A percentile compares a stretch with the other conserved stretches of the same genome.
These are phyloP conservation scores for Peromyscus eremicus DNA, from an alignment of 2,797 vertebrate species.

Conservation along the genomic window DNA sequence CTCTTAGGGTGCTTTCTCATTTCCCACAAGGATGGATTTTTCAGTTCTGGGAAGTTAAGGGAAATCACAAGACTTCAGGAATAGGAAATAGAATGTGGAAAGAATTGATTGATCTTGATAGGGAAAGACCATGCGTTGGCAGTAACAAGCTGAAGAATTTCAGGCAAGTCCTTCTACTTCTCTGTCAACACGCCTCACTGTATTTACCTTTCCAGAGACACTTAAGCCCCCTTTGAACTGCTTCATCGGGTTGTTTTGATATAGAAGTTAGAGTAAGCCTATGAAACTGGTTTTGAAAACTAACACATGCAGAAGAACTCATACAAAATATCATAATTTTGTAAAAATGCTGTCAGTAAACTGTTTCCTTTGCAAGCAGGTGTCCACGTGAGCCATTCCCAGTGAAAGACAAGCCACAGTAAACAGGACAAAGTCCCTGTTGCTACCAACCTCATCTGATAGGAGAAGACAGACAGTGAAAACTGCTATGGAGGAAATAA, in stretches of 20 bases:
- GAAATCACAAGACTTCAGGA: not conserved
- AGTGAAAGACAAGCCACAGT: not conserved
- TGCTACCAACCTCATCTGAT: not conserved
- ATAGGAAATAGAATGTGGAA: not conserved
- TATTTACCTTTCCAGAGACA: not conserved
- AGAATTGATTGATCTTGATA: not conserved
- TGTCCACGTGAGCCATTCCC: not conserved
- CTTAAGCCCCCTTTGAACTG: not conserved
- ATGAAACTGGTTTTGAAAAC: conserved; percentile 31
- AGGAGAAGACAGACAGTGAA: not conserved
- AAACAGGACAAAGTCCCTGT: not conserved
- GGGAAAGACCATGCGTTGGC: not conserved
- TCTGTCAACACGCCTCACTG: not conserved
- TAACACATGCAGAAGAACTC: not conserved
- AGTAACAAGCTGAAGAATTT: not conserved
- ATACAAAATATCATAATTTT: not conserved
- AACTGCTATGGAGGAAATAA: not conserved
- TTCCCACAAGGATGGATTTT: not conserved
- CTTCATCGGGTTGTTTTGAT: not conserved
- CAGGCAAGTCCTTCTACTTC: not conserved
- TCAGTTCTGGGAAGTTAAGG: not conserved
- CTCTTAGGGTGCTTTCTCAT: not conserved
- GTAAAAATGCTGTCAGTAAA: not conserved
- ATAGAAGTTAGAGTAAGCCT: not conserved
- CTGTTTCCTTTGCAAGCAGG: not conserved